Base-by-base conservation (phyloP, 64 coral and sea anemone genomes). In the Astreopora myriophthalma region DNA sequence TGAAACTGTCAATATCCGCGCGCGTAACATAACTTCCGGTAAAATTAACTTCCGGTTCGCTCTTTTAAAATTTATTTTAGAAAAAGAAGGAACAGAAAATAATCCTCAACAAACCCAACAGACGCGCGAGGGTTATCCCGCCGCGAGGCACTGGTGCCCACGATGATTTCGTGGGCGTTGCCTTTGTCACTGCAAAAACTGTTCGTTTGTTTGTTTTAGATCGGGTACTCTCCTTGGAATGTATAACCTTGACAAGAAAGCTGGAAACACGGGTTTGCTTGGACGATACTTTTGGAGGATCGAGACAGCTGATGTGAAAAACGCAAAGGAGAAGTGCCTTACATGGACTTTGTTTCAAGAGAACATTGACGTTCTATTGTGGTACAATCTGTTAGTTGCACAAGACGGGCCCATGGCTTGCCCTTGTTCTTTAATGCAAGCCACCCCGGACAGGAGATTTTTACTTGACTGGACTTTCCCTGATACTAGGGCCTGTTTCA, bases 261-360 rank as follows among this genome's bases (percentile, higher is more conserved):
- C 3, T 1, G 27, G 44, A 75, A 88, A 74, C n/a, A 74, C 71
- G 14, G 86, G 48, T 25, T 25, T 25, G 44, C 27, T 12, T 11
- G 86, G 70, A 16, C 74, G 70, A 37, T 9, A 74, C 19, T 88
- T 88, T 51, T 74, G 71, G 67, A 71, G 86, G 31, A 57, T 88
- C 28, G 86, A 88, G 22, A 61, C 76, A 16, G 64, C 30, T 8
- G 8, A 75, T 62, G 25, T 11, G 1, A 12, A 67, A 77, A 23
- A 52, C 36, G 48, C 73, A 34, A 34, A 25, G 73, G 46, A 63
- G 12, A 63, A 77, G 40, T 89, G 87, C 55, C 27, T 89, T 2
- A 40, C 19, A 0, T 89, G 87, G 87, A 38, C 25, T 3, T 28
- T 28, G 3, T 9, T 22, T 28, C 71, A 89, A 40, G 17, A 38